phyloP scores from a whole-genome alignment of 2,797 vertebrate genomes.

The Platyrinchus mystaceus region DNA sequence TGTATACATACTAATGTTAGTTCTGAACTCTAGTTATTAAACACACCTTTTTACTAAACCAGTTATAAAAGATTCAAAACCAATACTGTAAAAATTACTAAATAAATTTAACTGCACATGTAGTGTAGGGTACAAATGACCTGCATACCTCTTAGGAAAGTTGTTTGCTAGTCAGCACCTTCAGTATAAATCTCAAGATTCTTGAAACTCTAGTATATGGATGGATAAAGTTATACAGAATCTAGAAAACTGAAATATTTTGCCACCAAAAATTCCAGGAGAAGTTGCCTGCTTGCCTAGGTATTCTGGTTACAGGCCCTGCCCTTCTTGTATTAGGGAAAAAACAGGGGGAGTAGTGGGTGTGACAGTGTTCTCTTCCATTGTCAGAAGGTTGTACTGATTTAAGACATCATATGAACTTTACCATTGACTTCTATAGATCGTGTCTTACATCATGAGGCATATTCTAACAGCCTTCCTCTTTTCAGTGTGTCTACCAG shows the following conservation, averaged over 20 bases:
- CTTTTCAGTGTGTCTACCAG: background rate
- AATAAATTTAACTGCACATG: background rate
- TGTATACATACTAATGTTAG: background rate
- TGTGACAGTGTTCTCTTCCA: background rate
- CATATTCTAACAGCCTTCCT: background rate
- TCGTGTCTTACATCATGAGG: background rate
- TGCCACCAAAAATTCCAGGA: background rate
- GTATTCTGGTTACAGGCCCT: background rate
- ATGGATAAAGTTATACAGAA: background rate
- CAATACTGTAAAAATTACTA: background rate
- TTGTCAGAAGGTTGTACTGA: background rate
- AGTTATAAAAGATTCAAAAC: background rate
- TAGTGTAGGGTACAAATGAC: background rate
- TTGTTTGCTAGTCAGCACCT: background rate
- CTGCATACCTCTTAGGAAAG: background rate
- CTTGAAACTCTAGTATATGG: background rate
- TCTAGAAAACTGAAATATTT: background rate
- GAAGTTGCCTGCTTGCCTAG: background rate
- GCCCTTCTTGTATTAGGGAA: background rate
- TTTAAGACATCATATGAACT: background rate
- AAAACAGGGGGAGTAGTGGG: background rate
- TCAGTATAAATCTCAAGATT: background rate
- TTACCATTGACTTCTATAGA: background rate
- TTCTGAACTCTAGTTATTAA: background rate
- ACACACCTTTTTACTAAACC: background rate